Evolutionary conservation across 1,140 invertebrate species (phyloP), one percentile per base, ranked within the genome.

Genomic region (Coenobita brevimanus): DNA sequence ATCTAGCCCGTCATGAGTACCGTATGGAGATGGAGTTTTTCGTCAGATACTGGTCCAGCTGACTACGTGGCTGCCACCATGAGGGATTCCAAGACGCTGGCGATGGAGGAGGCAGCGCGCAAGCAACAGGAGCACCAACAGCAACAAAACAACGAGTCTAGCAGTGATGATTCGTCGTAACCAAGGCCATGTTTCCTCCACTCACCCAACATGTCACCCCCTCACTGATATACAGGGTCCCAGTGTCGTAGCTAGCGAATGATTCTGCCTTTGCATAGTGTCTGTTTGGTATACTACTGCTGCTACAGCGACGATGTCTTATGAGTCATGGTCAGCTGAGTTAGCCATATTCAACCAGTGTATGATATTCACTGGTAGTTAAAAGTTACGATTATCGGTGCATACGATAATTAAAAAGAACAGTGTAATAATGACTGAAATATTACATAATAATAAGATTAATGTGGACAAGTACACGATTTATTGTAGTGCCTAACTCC

Each of bases 1-100:
- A 99, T 93, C 94, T 99, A 83, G 97, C 98, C n/a, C 95, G 89
- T 50, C 91, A 92, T 41, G 91, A 92, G 81, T 92, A 41, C 91
- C 97, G 96, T 91, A 96, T 97, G 91, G 96, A 96, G 90, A 97
- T 97, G 91, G 96, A 97, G 91, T 96, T 96, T n/a, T 91, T 96
- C 96, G 73, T 95, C 96, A 90, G 96, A 95, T 3, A 94, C 95
- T 92, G 94, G 95, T 76, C 95, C 95, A 91, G 95, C 95, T 89
- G 96, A 96, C 64, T 97, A 97, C 92, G 92, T 96, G 69, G 92
- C 95, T 54, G 96, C 96, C 46, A 96, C 96, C 10, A 92, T 93
- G 13, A 89, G 89, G 60, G 81, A 79, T 33, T 46, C 71, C 2
- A 87, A 90, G 15, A 41, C 76, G 17, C 73, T 69, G 69, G 71